Percentiles rank a stretch among this genome's conserved stretches.
Conservation (phyloP, 2,113 vertebrate species). For the Microtus montanus region DNA sequence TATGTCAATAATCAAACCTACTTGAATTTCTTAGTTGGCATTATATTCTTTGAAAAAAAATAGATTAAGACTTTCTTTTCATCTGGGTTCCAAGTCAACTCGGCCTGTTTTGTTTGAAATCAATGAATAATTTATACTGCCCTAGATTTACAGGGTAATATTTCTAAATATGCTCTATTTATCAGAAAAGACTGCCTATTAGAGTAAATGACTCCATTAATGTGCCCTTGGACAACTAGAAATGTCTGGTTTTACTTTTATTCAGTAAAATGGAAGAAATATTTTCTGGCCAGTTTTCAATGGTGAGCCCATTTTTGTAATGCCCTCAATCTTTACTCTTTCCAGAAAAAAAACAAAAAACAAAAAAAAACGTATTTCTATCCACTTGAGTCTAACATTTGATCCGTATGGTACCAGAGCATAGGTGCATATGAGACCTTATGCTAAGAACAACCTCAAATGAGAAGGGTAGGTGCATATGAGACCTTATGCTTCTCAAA, state of each 20-base stretch:
- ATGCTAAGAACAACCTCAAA: background rate
- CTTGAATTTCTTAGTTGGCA: slow-evolving; percentile 10
- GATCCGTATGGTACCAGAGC: background rate
- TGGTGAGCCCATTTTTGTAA: slow-evolving; percentile 42
- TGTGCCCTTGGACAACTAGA: slow-evolving; percentile 34
- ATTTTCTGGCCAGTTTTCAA: slow-evolving; percentile 10
- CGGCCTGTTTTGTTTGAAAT: slow-evolving; percentile 69
- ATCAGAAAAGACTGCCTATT: slow-evolving; percentile 42
- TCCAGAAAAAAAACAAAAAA: background rate
- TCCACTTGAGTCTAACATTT: background rate
- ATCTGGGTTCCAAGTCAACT: slow-evolving; percentile 40
- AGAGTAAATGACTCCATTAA: slow-evolving; percentile 44
- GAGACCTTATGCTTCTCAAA: background rate
- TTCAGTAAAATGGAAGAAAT: slow-evolving; percentile 30
- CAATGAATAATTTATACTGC: slow-evolving; percentile 75
- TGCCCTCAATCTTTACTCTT: background rate
- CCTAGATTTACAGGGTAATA: slow-evolving; percentile 71
- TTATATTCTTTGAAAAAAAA: slow-evolving; percentile 54
- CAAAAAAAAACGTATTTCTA: background rate
- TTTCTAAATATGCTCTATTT: slow-evolving; percentile 62
- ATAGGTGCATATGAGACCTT: background rate
- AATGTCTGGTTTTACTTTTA: slow-evolving; percentile 37
- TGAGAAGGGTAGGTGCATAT: background rate
- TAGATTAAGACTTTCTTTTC: slow-evolving; percentile 59
- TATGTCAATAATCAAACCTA: background rate